Evolutionary conservation across 2,888 invertebrate species (phyloP).

Genomic region (Gastrophysa polygoni): DNA sequence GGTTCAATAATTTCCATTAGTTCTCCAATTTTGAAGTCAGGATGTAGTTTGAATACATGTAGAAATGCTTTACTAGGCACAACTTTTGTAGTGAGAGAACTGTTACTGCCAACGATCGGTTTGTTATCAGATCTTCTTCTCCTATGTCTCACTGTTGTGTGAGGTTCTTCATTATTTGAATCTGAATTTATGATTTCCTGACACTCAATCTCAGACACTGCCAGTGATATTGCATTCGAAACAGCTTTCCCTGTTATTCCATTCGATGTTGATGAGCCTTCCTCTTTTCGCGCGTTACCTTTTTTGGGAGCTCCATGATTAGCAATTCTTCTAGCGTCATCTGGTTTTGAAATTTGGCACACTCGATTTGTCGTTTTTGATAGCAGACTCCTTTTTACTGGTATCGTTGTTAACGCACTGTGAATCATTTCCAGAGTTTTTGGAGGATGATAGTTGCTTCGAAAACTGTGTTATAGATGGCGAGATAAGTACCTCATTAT

Average conservation of each 20-base stretch:
- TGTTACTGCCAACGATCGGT: constrained; percentile 5
- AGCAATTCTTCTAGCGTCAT: too few species aligned
- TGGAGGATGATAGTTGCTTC: background rate
- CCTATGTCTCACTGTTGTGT: background rate
- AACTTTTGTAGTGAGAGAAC: constrained; percentile 1
- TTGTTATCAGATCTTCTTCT: background rate
- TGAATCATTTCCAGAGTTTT: background rate
- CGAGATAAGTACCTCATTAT: background rate
- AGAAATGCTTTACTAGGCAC: background rate
- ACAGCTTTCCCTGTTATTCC: background rate
- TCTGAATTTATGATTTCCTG: background rate
- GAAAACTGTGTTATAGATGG: background rate
- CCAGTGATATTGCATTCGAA: background rate
- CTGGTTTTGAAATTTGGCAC: too few species aligned
- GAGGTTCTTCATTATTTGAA: background rate
- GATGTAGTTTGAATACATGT: constrained; percentile 10
- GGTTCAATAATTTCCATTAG: constrained; percentile 4
- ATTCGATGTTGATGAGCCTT: background rate
- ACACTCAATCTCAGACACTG: background rate
- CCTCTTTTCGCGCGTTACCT: background rate
- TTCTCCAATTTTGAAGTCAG: constrained; percentile 3
- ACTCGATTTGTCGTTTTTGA: too few species aligned
- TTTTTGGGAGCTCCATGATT: background rate
- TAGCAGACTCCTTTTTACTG: too few species aligned
- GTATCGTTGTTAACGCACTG: too few species aligned